Base-by-base conservation (phyloP, 2,113 vertebrate species). In the Platichthys flesus region DNA sequence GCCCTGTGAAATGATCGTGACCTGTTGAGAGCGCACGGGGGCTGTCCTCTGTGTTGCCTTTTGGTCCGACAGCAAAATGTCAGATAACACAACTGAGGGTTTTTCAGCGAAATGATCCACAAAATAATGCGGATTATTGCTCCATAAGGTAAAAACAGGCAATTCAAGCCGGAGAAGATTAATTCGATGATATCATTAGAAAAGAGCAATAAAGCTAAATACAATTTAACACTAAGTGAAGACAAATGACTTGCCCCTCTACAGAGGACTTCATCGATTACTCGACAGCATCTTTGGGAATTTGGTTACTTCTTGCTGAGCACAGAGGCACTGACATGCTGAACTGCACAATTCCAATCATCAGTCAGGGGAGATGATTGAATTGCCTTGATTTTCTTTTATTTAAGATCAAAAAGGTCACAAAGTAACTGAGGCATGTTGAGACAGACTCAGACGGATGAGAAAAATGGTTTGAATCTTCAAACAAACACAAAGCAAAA, bases 1-100 rank as follows among this genome's bases (percentile, higher is more conserved):
- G 74, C 59, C 78, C 21, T 31, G 45, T 47, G 31, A 31, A 88
- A 74, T 88, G 82, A 87, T 85, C 23, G 65, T 45, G n/a, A 82
- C 74, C 54, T 69, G 42, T 70, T 76, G 20, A 45, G 45, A 26
- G 51, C 59, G 47, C 28, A 68, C 51, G 31, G 62, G 58, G 28
- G 56, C 72, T 66, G 21, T 84, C 61, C 58, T 78, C 64, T 0
- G n/a, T 37, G 76, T 35, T 71, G 56, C 66, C 56, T 84, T 74
- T 76, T 68, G 73, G 62, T 74, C 51, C 49, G 62, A 31, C 67
- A 6, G 47, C 47, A 20, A 51, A 16, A 51, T 69, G 70, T 73
- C 85, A 67, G 75, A 54, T 21, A 54, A 54, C 74, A 49, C 58
- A 58, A 72, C 78, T 55, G 42, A 83, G 57, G 68, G 74, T 15